Evolutionary conservation across 2,113 vertebrate genomes (phyloP).

Genomic region (Poicephalus gulielmi): DNA sequence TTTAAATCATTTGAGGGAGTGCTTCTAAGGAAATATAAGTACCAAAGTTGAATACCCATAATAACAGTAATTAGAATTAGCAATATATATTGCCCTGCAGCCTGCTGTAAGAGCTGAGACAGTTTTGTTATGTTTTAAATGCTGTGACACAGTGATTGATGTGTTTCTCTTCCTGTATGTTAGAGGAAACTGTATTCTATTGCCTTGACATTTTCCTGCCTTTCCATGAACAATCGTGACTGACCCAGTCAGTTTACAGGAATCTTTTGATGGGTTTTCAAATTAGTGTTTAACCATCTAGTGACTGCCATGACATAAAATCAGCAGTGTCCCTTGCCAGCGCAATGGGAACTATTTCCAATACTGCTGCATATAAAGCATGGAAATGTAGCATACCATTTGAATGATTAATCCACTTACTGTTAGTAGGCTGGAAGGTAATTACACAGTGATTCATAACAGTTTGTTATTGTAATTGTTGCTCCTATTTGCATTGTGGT

Average conservation of each 20-base stretch:
- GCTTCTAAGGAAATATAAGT: not conserved
- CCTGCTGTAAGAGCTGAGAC: not conserved
- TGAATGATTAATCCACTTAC: not conserved
- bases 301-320: not conserved
- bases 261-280: not conserved
- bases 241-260: not conserved
- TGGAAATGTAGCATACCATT: not conserved
- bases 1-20: not conserved
- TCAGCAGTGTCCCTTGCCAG: not conserved
- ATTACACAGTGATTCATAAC: not conserved
- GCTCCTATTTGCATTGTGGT: not conserved
- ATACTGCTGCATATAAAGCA: not conserved
- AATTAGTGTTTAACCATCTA: not conserved
- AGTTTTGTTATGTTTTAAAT: not conserved
- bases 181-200: not conserved
- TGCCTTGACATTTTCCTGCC: not conserved
- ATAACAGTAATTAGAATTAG: not conserved
- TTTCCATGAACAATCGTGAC: not conserved
- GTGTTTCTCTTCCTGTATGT: not conserved
- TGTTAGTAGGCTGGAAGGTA: not conserved
- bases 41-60: not conserved
- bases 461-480: not conserved
- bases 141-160: not conserved
- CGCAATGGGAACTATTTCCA: not conserved
- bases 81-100: not conserved